Conservation (phyloP, 2,797 vertebrate species). For the Alfaro cultratus region DNA sequence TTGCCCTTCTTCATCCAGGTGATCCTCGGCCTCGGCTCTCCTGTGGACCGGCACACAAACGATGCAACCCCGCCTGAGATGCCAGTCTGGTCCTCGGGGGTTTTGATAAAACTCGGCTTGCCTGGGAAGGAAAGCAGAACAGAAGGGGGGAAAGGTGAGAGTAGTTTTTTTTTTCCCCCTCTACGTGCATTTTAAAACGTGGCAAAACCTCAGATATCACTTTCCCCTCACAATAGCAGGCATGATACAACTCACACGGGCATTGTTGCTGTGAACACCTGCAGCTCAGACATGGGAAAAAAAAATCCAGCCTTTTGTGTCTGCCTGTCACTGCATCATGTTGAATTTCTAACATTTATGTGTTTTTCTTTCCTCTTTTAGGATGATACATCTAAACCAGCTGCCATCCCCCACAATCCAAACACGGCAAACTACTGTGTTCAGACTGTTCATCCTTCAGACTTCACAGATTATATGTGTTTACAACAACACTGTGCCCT, state of each 20-base stretch:
- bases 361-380: not conserved
- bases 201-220: slow-evolving; percentile 45
- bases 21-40: slow-evolving; percentile 96
- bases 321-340: slow-evolving; percentile 40
- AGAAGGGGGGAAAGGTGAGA: not conserved
- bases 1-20: slow-evolving; percentile 99
- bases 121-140: slow-evolving; percentile 72
- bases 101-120: slow-evolving; percentile 91
- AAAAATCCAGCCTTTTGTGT: slow-evolving; percentile 33
- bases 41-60: slow-evolving; percentile 96
- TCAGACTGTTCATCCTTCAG: slow-evolving; percentile 16
- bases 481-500: slow-evolving; percentile 35
- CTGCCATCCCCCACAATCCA: slow-evolving; percentile 11
- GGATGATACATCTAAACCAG: not conserved
- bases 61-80: slow-evolving; percentile 97
- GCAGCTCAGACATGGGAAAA: slow-evolving; percentile 41
- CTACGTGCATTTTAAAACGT: slow-evolving; percentile 36
- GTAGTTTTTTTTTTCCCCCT: slow-evolving; percentile 8
- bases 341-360: slow-evolving; percentile 38
- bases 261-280: slow-evolving; percentile 50
- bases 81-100: slow-evolving; percentile 96
- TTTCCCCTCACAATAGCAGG: slow-evolving; percentile 52
- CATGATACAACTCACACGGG: slow-evolving; percentile 27
- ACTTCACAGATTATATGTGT: slow-evolving; percentile 20
- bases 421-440: slow-evolving; percentile 12